Evolutionary conservation across 1,140 invertebrate species (phyloP), one percentile per base, ranked within the genome.

Genomic region (Hetaerina americana): DNA sequence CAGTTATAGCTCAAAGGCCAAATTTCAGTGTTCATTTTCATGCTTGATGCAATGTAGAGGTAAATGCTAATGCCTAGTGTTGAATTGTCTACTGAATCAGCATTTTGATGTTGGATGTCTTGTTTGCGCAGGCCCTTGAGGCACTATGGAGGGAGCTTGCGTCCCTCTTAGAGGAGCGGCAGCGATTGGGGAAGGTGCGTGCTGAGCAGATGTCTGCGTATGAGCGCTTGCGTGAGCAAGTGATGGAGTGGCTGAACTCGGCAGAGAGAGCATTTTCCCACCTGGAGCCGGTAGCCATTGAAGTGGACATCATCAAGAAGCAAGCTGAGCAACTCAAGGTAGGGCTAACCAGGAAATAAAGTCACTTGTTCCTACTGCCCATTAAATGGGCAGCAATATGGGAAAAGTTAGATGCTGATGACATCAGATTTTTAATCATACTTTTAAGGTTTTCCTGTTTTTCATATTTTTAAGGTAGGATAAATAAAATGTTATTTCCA

Each of bases 91-190:
- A 68, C 5, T n/a, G 22, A 18, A 1, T n/a, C 5, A 3, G 28
- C 5, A 27, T 29, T 40, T 68, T 70, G 70, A 24, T 40, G 1
- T 26, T 28, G 3, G 1, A 40, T 2, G 70, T 31, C 28, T 69
- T 26, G 8, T 68, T 72, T 70, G 70, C 66, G 27, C 71, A 87
- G 84, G 87, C 89, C 3, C 82, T 97, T 66, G 94, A 97, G 80
- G 88, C 88, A 66, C 90, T 91, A 77, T 97, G 94, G 94, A 89
- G 90, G 66, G 94, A 96, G 77, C 84, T 95, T 69, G 89, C 89
- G 73, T 85, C 85, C 66, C 79, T 90, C 0, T 82, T 97, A 5
- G 90, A 93, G 74, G 94, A 97, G 76, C 92, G 92, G 75, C 87
- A 91, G 74, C 88, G 91, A 76, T 82, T 95, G 27, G 91, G 90